phyloP scores from a whole-genome alignment of 92 coral and sea anemone species.

The Diadumene lineata region DNA sequence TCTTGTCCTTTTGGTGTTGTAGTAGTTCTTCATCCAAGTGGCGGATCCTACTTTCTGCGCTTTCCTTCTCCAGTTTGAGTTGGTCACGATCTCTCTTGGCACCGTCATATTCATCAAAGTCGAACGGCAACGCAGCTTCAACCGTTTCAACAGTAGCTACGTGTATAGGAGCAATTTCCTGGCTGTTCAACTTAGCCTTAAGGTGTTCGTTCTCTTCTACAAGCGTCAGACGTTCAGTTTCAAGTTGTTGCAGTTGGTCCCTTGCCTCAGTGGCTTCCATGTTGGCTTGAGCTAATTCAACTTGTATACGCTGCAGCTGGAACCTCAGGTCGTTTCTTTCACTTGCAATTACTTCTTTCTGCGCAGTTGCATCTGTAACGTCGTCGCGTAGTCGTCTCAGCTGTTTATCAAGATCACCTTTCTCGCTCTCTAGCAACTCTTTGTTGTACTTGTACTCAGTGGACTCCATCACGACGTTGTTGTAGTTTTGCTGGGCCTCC shows the following conservation, averaged over 20 bases:
- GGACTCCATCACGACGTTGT: slow-evolving; percentile 51
- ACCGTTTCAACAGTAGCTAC: slow-evolving; percentile 70
- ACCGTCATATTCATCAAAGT: slow-evolving; percentile 80
- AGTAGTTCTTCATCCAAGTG: slow-evolving; percentile 53
- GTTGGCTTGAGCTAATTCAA: slow-evolving; percentile 58
- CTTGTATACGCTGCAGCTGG: slow-evolving; percentile 59
- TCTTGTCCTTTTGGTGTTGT: slow-evolving; percentile 50
- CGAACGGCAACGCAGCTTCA: slow-evolving; percentile 60
- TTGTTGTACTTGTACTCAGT: slow-evolving; percentile 49
- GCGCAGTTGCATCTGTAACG: slow-evolving; percentile 47
- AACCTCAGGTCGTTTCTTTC: slow-evolving; percentile 74
- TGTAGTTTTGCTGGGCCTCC: slow-evolving; percentile 73
- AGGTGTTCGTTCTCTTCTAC: slow-evolving; percentile 65
- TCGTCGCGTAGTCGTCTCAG: slow-evolving; percentile 67
- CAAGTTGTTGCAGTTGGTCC: slow-evolving; percentile 66
- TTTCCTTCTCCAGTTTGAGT: slow-evolving; percentile 57
- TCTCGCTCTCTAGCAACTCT: slow-evolving; percentile 64
- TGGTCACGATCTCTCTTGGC: slow-evolving; percentile 72
- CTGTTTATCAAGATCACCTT: slow-evolving; percentile 63
- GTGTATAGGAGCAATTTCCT: slow-evolving; percentile 47
- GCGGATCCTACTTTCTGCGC: slow-evolving; percentile 48
- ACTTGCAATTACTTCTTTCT: slow-evolving; percentile 54
- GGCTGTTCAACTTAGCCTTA: slow-evolving; percentile 51
- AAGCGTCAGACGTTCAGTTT: slow-evolving; percentile 48
- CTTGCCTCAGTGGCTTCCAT: slow-evolving; percentile 67